phyloP scores from a whole-genome alignment of 2,888 invertebrate genomes.

The Melanargia galathea region DNA sequence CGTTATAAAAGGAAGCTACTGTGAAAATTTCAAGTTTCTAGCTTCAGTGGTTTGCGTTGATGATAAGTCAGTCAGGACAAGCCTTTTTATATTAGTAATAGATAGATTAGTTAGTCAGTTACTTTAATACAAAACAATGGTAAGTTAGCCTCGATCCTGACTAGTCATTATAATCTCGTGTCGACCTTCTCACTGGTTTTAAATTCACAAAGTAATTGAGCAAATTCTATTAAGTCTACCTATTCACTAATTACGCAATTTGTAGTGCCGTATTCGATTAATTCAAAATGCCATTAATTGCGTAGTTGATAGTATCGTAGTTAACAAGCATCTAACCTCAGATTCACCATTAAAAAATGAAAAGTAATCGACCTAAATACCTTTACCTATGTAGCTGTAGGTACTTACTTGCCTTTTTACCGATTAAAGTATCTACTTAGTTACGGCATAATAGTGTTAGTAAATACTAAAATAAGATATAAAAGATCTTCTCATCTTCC shows the following conservation, averaged over 20 bases:
- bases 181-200: slow-evolving; percentile 19
- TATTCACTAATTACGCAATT: slow-evolving; percentile 9
- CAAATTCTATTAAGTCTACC: slow-evolving; percentile 1
- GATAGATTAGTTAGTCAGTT: neutral
- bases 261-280: slow-evolving; percentile 1
- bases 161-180: slow-evolving; percentile 14
- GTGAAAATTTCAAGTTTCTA: too few species aligned
- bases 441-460: too few species aligned
- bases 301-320: neutral
- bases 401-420: neutral
- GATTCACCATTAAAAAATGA: neutral
- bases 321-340: neutral
- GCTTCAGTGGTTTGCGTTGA: too few species aligned
- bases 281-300: slow-evolving; percentile 6
- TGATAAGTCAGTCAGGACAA: too few species aligned
- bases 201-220: slow-evolving; percentile 1
- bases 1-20: too few species aligned
- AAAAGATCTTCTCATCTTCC: too few species aligned
- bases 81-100: too few species aligned
- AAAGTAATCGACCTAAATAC: slow-evolving; percentile 1
- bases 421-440: neutral
- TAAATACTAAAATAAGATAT: too few species aligned
- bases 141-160: neutral
- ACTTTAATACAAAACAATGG: slow-evolving; percentile 3
- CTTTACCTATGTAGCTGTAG: neutral